Conservation (phyloP, 2,888 invertebrate genomes). For the Aromia moschata region DNA sequence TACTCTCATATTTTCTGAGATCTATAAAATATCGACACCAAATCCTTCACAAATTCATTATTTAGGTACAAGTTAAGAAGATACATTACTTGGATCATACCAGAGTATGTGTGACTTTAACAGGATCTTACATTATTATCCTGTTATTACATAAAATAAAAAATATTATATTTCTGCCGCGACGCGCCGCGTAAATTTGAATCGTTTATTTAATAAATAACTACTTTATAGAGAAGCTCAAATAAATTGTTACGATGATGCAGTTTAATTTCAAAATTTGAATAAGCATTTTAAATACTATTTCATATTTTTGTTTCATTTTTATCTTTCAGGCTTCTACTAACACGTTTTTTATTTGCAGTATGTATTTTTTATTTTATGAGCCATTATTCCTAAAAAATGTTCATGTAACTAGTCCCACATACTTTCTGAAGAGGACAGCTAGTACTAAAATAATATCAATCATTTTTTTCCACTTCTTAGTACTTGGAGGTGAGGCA, state of each 20-base stretch:
- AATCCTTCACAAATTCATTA: too few relatives aligned
- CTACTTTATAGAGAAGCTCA: constrained; percentile 5
- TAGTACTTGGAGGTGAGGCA: too few relatives aligned
- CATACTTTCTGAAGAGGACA: too few relatives aligned
- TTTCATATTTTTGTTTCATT: constrained; percentile 3
- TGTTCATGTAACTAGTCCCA: too few relatives aligned
- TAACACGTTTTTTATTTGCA: constrained; percentile 11
- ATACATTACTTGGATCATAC: too few relatives aligned
- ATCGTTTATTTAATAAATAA: constrained; percentile 6
- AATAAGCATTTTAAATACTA: constrained; percentile 14
- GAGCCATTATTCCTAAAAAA: background rate
- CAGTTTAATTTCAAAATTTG: constrained; percentile 12
- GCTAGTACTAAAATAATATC: too few relatives aligned
- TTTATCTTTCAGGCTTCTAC: constrained; percentile 18
- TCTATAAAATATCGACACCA: too few relatives aligned
- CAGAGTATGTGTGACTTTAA: too few relatives aligned
- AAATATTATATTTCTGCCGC: background rate
- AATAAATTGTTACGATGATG: constrained; percentile 24
- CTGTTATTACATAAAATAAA: background rate
- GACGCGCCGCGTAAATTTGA: background rate
- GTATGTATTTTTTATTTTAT: constrained; percentile 4
- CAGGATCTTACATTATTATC: too few relatives aligned
- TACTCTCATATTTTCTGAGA: too few relatives aligned
- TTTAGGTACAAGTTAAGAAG: too few relatives aligned
- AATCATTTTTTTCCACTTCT: too few relatives aligned